Base-by-base conservation (phyloP, 1,140 invertebrate species). In the Drosophila bocki region DNA sequence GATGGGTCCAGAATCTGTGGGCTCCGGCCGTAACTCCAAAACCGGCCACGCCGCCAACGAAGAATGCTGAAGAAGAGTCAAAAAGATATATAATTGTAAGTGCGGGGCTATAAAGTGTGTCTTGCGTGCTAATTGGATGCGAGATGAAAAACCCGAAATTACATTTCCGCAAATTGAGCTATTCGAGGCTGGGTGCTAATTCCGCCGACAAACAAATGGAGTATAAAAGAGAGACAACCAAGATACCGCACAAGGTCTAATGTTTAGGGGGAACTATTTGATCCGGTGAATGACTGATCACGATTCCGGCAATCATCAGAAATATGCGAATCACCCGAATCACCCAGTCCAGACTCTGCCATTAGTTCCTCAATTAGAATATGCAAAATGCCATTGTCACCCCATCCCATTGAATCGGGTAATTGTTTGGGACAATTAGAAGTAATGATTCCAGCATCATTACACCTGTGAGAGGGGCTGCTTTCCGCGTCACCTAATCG, bases 1-100 rank as follows among this genome's bases (percentile, higher is more conserved):
- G 94, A 93, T 98, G 97, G 32, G 96, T 95, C 96, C 97, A 98
- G 22, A 96, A 95, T 19, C 97, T 94, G 93, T 98, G 97, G 1
- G 94, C 96, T 5, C 97, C 97, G 22, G 94, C 97, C 1, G 97
- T 98, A 7, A 98, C 94, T 11, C 96, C 96, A 64, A 96, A 95
- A 39, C 94, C 95, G 29, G 93, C 93, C 1, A 95, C 59, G 11
- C 93, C 81, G 32, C 94, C 94, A 15, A 94, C 79, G 9, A 94
- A 45, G 7, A 94, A 84, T 41, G 90, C 95, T 96, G 76, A 7
- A 78, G 72, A 58, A 61, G 29, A 45, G 22, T 59, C n/a, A 37
- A 15, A 64, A 11, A 32, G 26, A 37, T 15, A 50, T 44, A 44
- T 50, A 57, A 35, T 42, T 42, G 53, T 26, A 56, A 53, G 56